Base-by-base conservation (phyloP, 2,888 invertebrate genomes). In the Tholera decimalis region DNA sequence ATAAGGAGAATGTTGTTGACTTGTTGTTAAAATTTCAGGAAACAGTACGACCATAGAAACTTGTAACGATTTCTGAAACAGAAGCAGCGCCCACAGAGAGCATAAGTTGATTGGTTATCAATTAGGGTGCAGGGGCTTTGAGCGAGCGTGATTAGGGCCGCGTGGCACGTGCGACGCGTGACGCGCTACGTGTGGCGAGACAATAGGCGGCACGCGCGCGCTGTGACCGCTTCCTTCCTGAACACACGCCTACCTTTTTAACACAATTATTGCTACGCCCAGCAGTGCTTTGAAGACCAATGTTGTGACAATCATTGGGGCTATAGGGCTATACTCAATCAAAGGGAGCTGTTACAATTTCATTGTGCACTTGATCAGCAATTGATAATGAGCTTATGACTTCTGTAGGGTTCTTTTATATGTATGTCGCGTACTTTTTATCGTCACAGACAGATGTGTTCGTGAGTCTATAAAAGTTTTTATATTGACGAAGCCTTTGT, bases 71-170 rank as follows among this genome's bases (percentile, higher is more conserved):
- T 57, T 66, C 7, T 54, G 28, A 22, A 26, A 22, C 44, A 22
- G 30, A 49, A 59, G 26, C 44, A 65, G 54, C 51, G 47, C 53
- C 56, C 51, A 63, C 64, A 59, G 43, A 41, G 43, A 64, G 49
- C 46, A 61, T 83, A 80, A 87, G 81, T 83, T 80, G 87, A 89
- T 89, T 89, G 88, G 82, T 80, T 80, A 80, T 70, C 86, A 86
- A 89, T 87, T 85, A 85, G 70, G 50, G 41, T 37, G 39, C 26
- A 37, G 57, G 43, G 49, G 39, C 28, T 35, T 59, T 18, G 41
- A 26, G 44, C 41, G 18, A 26, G 73, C 56, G 73, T 68, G 70
- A 47, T 66, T 73, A 54, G 53, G 39, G 44, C 30, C 8, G 26
- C 46, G 2, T 6, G 60, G 51, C 79, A 67, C 76, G 70, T 60